These are phyloP conservation scores for Emydoidea blandingii DNA, from an alignment of 2,797 vertebrate species.

Conservation along the genomic window DNA sequence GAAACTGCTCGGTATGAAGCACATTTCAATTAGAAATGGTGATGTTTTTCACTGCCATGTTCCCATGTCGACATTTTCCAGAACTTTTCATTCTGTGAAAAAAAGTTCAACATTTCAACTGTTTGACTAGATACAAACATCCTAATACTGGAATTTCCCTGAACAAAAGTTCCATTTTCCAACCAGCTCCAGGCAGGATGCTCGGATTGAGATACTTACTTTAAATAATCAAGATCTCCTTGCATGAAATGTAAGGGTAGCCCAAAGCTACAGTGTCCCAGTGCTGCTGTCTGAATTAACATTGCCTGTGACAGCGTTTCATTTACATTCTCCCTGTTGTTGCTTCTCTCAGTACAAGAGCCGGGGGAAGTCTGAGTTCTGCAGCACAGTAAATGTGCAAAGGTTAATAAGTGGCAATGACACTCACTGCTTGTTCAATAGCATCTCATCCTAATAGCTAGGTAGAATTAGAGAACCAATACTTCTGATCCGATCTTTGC, in stretches of 20 bases:
- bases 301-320: neutral
- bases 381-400: conserved; percentile 13
- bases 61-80: conserved; percentile 34
- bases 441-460: conserved; percentile 38
- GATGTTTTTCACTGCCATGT: conserved; percentile 10
- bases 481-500: conserved; percentile 48
- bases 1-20: neutral
- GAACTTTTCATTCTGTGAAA: neutral
- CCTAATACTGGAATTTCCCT: neutral
- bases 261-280: conserved; percentile 21
- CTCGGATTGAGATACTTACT: neutral
- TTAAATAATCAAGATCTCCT: conserved; percentile 21
- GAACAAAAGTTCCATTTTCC: neutral
- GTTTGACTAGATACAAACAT: neutral
- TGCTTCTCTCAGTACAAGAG: neutral
- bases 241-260: conserved; percentile 36
- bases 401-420: neutral
- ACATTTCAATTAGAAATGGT: neutral
- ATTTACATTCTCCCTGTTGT: conserved; percentile 6
- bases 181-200: neutral
- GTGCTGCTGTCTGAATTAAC: neutral
- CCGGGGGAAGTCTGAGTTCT: neutral
- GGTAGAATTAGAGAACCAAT: conserved; percentile 43
- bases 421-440: conserved; percentile 39
- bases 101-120: neutral